These are phyloP conservation scores for Metridium senile DNA, from an alignment of 92 coral and sea anemone species.

Conservation along the genomic window DNA sequence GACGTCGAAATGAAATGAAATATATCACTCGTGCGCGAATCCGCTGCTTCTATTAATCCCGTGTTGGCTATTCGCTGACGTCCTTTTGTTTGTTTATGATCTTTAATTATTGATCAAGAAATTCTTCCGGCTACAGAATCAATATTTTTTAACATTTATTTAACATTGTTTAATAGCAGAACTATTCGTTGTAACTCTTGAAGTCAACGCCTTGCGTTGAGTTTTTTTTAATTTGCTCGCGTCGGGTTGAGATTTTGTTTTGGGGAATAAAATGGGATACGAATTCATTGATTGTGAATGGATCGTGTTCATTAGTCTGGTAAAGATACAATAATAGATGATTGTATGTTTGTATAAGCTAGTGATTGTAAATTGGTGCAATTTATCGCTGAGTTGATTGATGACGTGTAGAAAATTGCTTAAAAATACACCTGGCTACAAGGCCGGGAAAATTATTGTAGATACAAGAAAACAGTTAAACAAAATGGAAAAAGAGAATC, in stretches of 20 bases:
- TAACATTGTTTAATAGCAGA: neutral
- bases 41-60: constrained; percentile 61
- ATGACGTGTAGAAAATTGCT: neutral
- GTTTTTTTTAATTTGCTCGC: neutral
- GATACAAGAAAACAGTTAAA: too few species aligned
- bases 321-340: constrained; percentile 13
- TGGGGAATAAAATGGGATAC: neutral
- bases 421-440: neutral
- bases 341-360: constrained; percentile 12
- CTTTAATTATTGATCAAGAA: constrained; percentile 12
- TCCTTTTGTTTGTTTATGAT: neutral
- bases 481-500: neutral
- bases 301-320: constrained; percentile 6
- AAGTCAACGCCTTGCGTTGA: neutral
- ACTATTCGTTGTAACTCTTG: neutral
- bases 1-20: constrained; percentile 63
- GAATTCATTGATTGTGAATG: neutral
- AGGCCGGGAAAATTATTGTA: too few species aligned
- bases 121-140: constrained; percentile 17
- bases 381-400: neutral
- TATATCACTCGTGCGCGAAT: constrained; percentile 63
- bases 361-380: constrained; percentile 12
- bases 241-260: neutral
- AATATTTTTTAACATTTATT: constrained; percentile 2
- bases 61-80: neutral